Conservation (phyloP, 2,797 vertebrate genomes). For the Vipera latastei region DNA sequence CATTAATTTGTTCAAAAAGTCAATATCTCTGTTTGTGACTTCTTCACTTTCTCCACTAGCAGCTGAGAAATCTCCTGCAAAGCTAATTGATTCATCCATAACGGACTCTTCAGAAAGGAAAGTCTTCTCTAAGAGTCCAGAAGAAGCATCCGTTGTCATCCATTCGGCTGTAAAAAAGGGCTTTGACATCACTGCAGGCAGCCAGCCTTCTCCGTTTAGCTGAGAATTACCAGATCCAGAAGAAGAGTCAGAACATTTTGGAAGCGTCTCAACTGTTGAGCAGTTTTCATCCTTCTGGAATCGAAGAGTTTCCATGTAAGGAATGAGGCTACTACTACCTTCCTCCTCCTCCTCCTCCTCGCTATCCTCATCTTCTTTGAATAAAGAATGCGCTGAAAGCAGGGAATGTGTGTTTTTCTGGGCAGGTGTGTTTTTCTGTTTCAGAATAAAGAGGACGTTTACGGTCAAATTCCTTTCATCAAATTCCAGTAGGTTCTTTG, state of each 20-base stretch:
- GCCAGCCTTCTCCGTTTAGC: background rate
- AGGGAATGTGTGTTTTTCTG: too few relatives aligned
- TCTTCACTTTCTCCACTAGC: fast-evolving
- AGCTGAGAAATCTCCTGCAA: background rate
- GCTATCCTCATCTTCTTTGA: background rate
- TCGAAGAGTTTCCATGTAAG: constrained; percentile 22
- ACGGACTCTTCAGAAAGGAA: constrained; percentile 3
- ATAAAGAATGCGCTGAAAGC: background rate
- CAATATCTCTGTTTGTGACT: background rate
- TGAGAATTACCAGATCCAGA: background rate
- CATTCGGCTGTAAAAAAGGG: background rate
- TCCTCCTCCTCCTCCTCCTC: constrained; percentile 44
- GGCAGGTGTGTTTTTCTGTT: background rate
- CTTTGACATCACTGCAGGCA: background rate
- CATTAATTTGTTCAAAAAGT: background rate
- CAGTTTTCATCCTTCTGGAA: constrained; percentile 17
- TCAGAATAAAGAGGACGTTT: fast-evolving
- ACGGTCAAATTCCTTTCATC: background rate
- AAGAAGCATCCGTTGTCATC: background rate
- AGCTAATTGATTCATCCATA: constrained; percentile 10
- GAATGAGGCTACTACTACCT: constrained; percentile 21
- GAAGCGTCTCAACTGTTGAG: background rate
- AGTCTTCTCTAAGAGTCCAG: background rate
- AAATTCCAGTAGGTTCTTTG: background rate
- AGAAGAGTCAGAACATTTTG: background rate